A percentile compares a stretch with the other conserved stretches of the same genome.
phyloP scores from a whole-genome alignment of 2,888 invertebrate species.

The Cistogaster globosa region DNA sequence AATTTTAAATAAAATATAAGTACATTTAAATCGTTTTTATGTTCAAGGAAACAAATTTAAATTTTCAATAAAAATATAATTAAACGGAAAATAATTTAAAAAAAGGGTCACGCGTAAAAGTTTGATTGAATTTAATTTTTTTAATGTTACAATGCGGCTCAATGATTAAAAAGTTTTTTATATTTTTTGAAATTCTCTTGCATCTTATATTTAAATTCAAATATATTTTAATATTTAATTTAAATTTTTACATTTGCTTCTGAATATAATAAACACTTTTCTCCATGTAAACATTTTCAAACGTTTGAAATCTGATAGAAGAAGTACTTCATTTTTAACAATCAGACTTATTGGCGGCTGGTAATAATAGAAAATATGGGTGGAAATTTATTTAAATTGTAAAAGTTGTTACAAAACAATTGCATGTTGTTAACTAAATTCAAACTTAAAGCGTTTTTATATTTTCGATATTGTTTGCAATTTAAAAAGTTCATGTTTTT shows the following conservation, averaged over 20 bases:
- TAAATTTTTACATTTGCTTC: neutral
- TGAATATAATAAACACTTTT: conserved; percentile 7
- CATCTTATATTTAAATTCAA: too few relatives aligned
- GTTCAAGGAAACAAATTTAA: neutral
- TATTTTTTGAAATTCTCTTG: too few relatives aligned
- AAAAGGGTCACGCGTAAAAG: too few relatives aligned
- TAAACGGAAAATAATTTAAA: too few relatives aligned
- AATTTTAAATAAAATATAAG: neutral
- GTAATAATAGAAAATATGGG: conserved; percentile 4
- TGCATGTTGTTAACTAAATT: conserved; percentile 46
- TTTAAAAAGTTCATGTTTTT: neutral
- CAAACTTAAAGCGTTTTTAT: conserved; percentile 14
- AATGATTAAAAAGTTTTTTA: too few relatives aligned
- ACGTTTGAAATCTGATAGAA: neutral
- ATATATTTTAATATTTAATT: neutral
- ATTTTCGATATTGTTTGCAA: neutral
- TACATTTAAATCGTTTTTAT: neutral
- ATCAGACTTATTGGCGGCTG: conserved; percentile 55
- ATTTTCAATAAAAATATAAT: too few relatives aligned
- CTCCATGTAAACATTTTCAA: conserved; percentile 7
- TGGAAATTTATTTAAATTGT: conserved; percentile 8
- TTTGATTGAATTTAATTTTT: too few relatives aligned
- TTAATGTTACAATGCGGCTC: too few relatives aligned
- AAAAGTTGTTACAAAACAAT: conserved; percentile 31
- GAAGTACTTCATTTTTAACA: conserved; percentile 27